Evolutionary conservation across 2,888 invertebrate species (phyloP).

Genomic region (Tipula vernalis): DNA sequence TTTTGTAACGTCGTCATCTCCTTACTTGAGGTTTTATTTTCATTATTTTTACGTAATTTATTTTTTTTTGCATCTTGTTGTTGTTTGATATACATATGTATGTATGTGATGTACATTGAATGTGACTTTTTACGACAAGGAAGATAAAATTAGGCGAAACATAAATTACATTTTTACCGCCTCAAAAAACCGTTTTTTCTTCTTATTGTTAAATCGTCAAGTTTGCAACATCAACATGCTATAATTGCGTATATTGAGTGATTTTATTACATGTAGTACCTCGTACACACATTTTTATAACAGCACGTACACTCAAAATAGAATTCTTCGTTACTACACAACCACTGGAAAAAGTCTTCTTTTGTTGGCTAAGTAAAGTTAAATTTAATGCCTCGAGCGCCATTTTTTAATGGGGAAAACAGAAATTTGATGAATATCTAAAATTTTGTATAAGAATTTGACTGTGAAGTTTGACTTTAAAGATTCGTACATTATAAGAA

Average conservation of each 20-base stretch:
- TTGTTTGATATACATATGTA: neutral
- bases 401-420: too few species aligned
- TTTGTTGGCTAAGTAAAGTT: too few species aligned
- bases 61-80: neutral
- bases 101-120: neutral
- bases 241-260: neutral
- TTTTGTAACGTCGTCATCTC: neutral
- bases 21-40: neutral
- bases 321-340: neutral
- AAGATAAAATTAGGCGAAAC: neutral
- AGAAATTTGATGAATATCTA: too few species aligned
- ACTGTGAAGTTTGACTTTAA: too few species aligned
- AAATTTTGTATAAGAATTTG: too few species aligned
- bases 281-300: neutral
- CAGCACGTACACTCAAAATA: too few species aligned
- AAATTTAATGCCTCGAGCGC: too few species aligned
- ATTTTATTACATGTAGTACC: neutral
- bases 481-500: too few species aligned
- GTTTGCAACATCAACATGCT: neutral
- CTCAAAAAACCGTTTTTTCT: neutral
- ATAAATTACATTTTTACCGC: neutral
- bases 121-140: neutral
- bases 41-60: neutral
- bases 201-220: neutral
- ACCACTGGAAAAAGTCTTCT: too few species aligned